Percentiles rank a stretch among this genome's conserved stretches.
Conservation (phyloP, 2,888 invertebrate species). For the Zhengitettix transpicula region DNA sequence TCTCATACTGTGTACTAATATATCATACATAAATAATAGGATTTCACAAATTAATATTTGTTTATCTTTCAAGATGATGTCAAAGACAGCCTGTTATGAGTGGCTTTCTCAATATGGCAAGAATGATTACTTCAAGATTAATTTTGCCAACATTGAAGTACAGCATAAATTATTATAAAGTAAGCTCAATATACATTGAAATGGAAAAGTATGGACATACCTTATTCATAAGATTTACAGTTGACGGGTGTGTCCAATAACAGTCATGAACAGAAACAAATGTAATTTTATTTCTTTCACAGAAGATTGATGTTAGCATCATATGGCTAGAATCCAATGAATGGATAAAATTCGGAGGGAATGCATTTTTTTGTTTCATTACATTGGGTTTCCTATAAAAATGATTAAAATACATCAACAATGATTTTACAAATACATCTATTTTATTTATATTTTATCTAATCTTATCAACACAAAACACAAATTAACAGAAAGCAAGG, state of each 20-base stretch:
- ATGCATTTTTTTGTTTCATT: constrained; percentile 88
- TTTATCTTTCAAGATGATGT: no score
- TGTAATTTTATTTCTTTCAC: constrained; percentile 63
- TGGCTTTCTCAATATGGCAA: no score
- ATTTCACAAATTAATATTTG: no score
- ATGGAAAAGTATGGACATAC: constrained; percentile 29
- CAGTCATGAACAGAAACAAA: constrained; percentile 99
- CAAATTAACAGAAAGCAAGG: not conserved
- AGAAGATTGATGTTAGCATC: constrained; percentile 93
- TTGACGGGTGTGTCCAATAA: constrained; percentile 93
- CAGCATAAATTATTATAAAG: no score
- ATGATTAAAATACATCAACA: no score
- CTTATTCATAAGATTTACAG: constrained; percentile 76
- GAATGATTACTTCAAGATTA: no score
- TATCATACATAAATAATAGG: no score
- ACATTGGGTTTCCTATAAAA: constrained; percentile 54
- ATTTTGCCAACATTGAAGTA: no score
- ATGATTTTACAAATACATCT: no score
- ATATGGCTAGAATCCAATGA: constrained; percentile 97
- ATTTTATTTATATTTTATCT: not conserved
- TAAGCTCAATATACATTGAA: no score
- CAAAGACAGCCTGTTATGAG: no score
- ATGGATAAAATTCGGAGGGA: constrained; percentile 98
- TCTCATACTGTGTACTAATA: no score
- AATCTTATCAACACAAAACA: not conserved